Percentiles rank a stretch among this genome's conserved stretches.
These are phyloP conservation scores for Calliphora vomitoria DNA, from an alignment of 2,888 invertebrate species.

Conservation along the genomic window DNA sequence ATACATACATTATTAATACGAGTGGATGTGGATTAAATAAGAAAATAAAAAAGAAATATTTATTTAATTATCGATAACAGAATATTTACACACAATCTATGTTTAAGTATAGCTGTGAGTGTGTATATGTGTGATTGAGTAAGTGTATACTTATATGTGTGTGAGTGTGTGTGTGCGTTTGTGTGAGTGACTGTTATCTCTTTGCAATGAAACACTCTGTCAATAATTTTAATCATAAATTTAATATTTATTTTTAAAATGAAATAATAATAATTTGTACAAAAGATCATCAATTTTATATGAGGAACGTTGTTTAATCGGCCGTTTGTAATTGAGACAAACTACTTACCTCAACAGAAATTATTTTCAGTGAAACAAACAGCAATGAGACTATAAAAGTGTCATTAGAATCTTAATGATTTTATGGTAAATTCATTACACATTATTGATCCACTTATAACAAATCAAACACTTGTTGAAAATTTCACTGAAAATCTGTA, in stretches of 20 bases:
- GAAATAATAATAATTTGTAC: conserved; percentile 44
- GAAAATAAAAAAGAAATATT: neutral
- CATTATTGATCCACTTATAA: neutral
- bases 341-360: conserved; percentile 9
- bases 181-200: conserved; percentile 13
- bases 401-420: neutral
- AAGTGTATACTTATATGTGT: neutral
- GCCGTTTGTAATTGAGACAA: neutral
- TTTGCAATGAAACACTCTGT: conserved; percentile 6
- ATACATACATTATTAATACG: neutral
- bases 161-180: neutral
- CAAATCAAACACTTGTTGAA: neutral
- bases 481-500: neutral
- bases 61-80: conserved; percentile 24
- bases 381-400: neutral
- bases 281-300: conserved; percentile 1
- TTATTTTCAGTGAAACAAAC: neutral
- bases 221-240: conserved; percentile 39
- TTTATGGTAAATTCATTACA: conserved; percentile 1
- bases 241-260: conserved; percentile 38
- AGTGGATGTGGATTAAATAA: neutral
- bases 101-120: neutral
- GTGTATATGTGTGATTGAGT: neutral
- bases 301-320: neutral
- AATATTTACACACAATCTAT: neutral